Base-by-base conservation (phyloP, 2,797 vertebrate genomes). In the Chrosomus eos region DNA sequence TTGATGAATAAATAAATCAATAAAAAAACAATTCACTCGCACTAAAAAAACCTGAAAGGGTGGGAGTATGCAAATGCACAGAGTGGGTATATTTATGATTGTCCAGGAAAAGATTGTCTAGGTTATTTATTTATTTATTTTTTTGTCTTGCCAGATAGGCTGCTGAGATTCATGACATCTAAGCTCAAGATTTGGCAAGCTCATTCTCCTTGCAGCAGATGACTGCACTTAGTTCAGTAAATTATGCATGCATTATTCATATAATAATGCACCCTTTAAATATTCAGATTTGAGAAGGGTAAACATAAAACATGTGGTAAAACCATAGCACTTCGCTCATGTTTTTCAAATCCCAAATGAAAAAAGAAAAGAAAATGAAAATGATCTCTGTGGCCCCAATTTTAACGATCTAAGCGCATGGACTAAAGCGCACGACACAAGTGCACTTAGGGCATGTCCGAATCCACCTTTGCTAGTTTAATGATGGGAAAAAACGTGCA, bases 171-270 rank as follows among this genome's bases (percentile, higher is more conserved):
- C 38, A 55, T 68, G 71, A 68, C 60, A 76, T 86, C 23, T 70
- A 62, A 48, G 74, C 74, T 70, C 7, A 70, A 77, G 64, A 84
- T 70, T 77, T 68, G 64, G 48, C 51, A 28, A 51, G 51, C 82
- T 70, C 38, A 71, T 84, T 55, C 14, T 78, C 33, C 74, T 77
- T 70, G 26, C 48, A 33, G 82, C 64, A 78, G 36, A 78, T 58
- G 51, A 60, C 66, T 58, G 36, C 77, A 40, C 64, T 76, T 83
- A 76, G 48, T 64, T 43, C n/a, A 70, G 74, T 58, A 70, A 78
- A 78, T 84, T 45, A 77, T 51, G 23, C 76, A 85, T 85, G 76
- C 23, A 60, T 79, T 80, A 80, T 85, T 85, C 31, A 85, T 85
- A 43, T 31, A 85, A 79, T 78, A 80, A 85, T 72, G 55, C 67